Evolutionary conservation across 2,113 vertebrate species (phyloP).

Genomic region (Equus quagga): DNA sequence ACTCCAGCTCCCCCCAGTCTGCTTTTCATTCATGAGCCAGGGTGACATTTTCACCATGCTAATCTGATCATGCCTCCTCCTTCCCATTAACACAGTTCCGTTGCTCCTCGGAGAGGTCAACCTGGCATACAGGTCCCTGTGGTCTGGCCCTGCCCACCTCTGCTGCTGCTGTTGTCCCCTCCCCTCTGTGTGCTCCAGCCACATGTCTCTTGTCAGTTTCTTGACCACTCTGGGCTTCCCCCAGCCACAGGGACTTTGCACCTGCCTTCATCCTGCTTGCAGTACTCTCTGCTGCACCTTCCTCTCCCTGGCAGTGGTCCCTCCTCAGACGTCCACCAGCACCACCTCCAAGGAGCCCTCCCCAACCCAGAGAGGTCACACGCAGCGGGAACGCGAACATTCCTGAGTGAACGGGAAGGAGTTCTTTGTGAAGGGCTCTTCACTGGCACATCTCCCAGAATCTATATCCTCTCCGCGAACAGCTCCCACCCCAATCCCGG

Average conservation of each 20-base stretch:
- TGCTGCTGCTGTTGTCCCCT: not conserved
- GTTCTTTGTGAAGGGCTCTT: not conserved
- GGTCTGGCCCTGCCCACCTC: not conserved
- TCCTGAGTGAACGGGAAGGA: not conserved
- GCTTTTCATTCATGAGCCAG: not conserved
- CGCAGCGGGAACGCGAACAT: not conserved
- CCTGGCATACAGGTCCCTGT: rapidly evolving
- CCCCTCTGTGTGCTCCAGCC: not conserved
- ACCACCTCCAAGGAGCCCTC: not conserved
- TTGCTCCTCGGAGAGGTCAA: not conserved
- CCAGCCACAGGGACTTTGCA: not conserved
- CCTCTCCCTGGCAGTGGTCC: not conserved
- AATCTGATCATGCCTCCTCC: not conserved
- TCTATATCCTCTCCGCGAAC: not conserved
- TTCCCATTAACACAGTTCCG: no score
- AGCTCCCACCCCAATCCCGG: no score
- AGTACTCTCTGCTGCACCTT: not conserved
- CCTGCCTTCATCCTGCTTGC: not conserved
- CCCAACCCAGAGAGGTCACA: not conserved
- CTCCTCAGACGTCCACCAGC: not conserved
- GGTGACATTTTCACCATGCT: not conserved
- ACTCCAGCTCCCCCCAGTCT: not conserved
- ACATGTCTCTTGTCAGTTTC: not conserved
- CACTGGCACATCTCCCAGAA: not conserved
- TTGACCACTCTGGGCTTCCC: not conserved